Base-by-base conservation (phyloP, 2,113 vertebrate species). In the Bufo gargarizans region DNA sequence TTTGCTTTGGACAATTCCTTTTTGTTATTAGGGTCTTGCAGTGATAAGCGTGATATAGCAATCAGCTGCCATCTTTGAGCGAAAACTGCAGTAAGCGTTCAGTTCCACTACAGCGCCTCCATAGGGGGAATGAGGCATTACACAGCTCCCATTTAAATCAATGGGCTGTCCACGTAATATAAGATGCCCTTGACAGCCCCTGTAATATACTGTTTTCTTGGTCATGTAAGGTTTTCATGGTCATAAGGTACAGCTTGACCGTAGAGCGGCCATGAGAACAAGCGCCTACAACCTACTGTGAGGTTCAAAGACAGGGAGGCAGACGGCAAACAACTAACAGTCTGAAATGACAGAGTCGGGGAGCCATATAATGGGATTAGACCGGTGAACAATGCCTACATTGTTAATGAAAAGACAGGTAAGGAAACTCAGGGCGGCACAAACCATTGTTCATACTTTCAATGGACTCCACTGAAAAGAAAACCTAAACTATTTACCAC, bases 391-490 rank as follows among this genome's bases (percentile, higher is more conserved):
- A 88, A 88, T 83, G 56, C 86, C 65, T 77, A 83, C 86, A 88
- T 88, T 88, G 86, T 88, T 47, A 63, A 65, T 77, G n/a, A 63
- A 88, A 88, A 33, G 63, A 59, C 80, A 77, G 86, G 86, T 88
- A 88, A 19, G 53, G 49, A 56, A 50, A 20, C n/a, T 50, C 47
- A 50, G 11, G 33, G n/a, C 11, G 45, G 11, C 77, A 58, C 9
- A 33, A 49, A 33, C 9, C 22, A 76, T 76, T 88, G 71, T 77
- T 61, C n/a, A 86, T 61, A 45, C 45, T 13, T 43, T 6, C 74
- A 78, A 78, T 7, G 19, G 6, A 55, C 10, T 43, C 53, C 13
- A 61, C 5, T 19, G 43, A 47, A 56, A 76, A 65, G 50, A 86
- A 74, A 53, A n/a, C 55, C 6, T 56, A 63, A 14, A 33, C n/a